Evolutionary conservation across 2,888 invertebrate species (phyloP).

Genomic region (Synergus itoensis): DNA sequence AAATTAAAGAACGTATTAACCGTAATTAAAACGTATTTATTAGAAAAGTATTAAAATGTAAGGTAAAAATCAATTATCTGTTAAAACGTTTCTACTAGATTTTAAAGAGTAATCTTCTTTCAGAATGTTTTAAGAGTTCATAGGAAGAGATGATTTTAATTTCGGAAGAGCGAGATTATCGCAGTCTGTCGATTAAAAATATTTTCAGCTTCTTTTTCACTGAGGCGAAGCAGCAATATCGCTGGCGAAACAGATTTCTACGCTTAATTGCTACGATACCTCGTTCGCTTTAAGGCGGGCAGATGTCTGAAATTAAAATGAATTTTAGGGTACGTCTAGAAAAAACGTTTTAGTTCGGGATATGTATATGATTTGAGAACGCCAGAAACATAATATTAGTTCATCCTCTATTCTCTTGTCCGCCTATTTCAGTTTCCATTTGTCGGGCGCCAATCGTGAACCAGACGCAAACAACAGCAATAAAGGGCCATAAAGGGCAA

Average conservation of each 20-base stretch:
- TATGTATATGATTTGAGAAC: not conserved
- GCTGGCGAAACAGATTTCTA: not conserved
- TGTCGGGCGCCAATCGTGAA: conserved; percentile 33
- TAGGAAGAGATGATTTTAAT: not conserved
- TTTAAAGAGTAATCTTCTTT: not conserved
- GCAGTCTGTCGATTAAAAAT: conserved; percentile 7
- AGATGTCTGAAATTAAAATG: not conserved
- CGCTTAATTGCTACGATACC: conserved; percentile 60
- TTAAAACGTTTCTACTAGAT: no score
- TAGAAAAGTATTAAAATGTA: not conserved
- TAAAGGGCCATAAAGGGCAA: conserved; percentile 49
- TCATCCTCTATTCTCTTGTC: conserved; percentile 1
- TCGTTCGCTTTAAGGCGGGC: conserved; percentile 46
- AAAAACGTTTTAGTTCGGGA: not conserved
- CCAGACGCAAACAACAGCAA: conserved; percentile 43
- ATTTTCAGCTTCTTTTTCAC: not conserved
- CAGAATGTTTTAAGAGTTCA: not conserved
- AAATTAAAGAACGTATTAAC: not conserved
- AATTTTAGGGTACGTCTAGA: not conserved
- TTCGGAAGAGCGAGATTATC: not conserved
- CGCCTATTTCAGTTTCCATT: conserved; percentile 24
- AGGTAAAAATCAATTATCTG: not conserved
- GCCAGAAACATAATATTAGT: conserved; percentile 6
- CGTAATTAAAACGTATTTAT: not conserved
- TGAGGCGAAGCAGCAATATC: conserved; percentile 4